Evolutionary conservation across 2,113 vertebrate genomes (phyloP).

Genomic region (Leptobrachium ailaonicum): DNA sequence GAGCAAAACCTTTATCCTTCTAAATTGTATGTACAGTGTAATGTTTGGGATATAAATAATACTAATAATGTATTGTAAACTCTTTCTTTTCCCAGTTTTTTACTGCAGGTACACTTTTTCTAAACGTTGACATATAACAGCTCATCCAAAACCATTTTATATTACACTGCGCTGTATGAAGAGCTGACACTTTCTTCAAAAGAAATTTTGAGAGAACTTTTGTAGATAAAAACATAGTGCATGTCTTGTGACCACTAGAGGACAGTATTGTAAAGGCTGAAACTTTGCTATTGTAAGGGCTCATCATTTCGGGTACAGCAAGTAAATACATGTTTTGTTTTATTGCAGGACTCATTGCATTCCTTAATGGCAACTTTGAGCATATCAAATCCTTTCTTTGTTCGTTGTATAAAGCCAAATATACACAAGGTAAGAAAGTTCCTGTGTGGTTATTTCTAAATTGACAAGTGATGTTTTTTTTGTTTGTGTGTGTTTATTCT

Average conservation of each 20-base stretch:
- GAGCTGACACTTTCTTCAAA: too few relatives aligned
- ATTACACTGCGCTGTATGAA: too few relatives aligned
- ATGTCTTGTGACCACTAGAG: slow-evolving; percentile 11
- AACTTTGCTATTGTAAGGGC: neutral
- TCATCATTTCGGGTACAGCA: neutral
- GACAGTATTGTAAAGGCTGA: neutral
- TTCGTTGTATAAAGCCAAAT: slow-evolving; percentile 97
- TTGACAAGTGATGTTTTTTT: neutral
- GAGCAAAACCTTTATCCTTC: too few relatives aligned
- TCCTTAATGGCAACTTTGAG: slow-evolving; percentile 91
- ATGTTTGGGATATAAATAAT: too few relatives aligned
- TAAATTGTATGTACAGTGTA: too few relatives aligned
- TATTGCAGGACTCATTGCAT: slow-evolving; percentile 80
- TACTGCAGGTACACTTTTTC: too few relatives aligned
- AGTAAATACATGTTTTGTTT: neutral
- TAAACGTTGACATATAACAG: too few relatives aligned
- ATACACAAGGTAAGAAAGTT: slow-evolving; percentile 81
- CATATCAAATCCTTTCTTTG: slow-evolving; percentile 89
- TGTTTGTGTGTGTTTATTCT: neutral
- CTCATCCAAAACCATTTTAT: too few relatives aligned
- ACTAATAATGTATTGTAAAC: too few relatives aligned
- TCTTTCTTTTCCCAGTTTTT: too few relatives aligned
- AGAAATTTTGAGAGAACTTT: too few relatives aligned
- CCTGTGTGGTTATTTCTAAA: neutral
- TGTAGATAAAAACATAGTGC: too few relatives aligned